These are phyloP conservation scores for Thelaira solivaga DNA, from an alignment of 2,888 invertebrate species.

Conservation along the genomic window DNA sequence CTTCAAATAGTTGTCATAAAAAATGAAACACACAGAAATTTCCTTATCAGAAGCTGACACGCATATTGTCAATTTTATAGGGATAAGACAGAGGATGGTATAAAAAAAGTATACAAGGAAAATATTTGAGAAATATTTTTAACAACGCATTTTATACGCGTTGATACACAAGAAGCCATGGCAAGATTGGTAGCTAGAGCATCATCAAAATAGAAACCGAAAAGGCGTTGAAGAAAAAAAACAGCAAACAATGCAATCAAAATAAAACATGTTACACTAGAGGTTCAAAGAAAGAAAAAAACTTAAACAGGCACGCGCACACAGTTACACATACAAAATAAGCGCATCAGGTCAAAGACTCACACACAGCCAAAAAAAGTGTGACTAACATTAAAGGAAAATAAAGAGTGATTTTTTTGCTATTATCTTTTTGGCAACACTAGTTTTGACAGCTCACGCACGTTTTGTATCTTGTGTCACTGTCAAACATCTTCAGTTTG, in stretches of 20 bases:
- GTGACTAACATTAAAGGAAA: background rate
- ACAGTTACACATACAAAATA: background rate
- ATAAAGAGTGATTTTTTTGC: too few species aligned
- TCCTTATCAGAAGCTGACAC: slow-evolving; percentile 66
- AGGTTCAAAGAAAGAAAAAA: slow-evolving; percentile 19
- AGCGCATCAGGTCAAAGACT: too few species aligned
- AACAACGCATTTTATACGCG: slow-evolving; percentile 54
- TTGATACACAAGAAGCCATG: slow-evolving; percentile 6
- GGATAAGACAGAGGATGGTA: slow-evolving; percentile 15
- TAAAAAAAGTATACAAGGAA: background rate
- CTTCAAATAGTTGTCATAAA: slow-evolving; percentile 63
- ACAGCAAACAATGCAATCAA: slow-evolving; percentile 23
- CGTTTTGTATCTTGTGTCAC: too few species aligned
- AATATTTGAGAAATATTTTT: slow-evolving; percentile 28
- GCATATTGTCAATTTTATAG: slow-evolving; percentile 62
- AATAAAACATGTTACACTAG: slow-evolving; percentile 41
- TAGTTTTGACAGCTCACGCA: too few species aligned
- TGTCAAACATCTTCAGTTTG: too few species aligned
- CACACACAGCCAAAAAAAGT: slow-evolving; percentile 1
- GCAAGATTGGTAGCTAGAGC: background rate
- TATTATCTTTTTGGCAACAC: too few species aligned
- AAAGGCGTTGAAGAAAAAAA: slow-evolving; percentile 34
- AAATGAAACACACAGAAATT: slow-evolving; percentile 49
- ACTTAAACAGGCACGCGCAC: background rate
- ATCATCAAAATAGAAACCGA: background rate